phyloP scores from a whole-genome alignment of 2,113 vertebrate genomes.

The Seriola aureovittata region DNA sequence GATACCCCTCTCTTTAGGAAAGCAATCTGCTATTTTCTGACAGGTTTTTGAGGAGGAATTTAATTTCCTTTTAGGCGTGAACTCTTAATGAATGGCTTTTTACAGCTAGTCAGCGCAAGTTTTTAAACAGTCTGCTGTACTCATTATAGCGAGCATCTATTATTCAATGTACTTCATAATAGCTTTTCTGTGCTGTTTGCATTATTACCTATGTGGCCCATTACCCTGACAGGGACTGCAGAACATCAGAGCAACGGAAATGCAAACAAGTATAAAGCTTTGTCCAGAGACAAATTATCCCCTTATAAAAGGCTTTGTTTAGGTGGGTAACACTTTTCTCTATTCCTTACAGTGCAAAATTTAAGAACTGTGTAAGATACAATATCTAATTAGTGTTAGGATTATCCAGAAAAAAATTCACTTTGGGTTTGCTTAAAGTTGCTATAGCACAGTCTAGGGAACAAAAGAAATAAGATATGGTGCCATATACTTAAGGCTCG shows the following conservation, averaged over 20 bases:
- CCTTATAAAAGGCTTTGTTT: constrained; percentile 53
- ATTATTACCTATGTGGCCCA: constrained; percentile 65
- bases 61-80: constrained; percentile 35
- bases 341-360: constrained; percentile 13
- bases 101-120: constrained; percentile 2
- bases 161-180: constrained; percentile 56
- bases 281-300: constrained; percentile 41
- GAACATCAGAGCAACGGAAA: constrained; percentile 46
- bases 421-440: constrained; percentile 11
- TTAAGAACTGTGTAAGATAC: constrained; percentile 31
- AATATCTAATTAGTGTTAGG: constrained; percentile 33
- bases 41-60: constrained; percentile 22
- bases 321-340: constrained; percentile 17
- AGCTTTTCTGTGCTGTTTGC: constrained; percentile 51
- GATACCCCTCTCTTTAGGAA: constrained; percentile 24
- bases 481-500: background rate
- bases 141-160: constrained; percentile 51
- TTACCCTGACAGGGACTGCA: constrained; percentile 54
- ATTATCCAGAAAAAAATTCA: constrained; percentile 15
- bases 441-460: background rate
- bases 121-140: constrained; percentile 50
- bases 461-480: background rate
- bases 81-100: constrained; percentile 52
- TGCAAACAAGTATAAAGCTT: constrained; percentile 58
- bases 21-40: constrained; percentile 31